Evolutionary conservation across 1,140 invertebrate genomes (phyloP).

Genomic region (Magallana ariakensis): DNA sequence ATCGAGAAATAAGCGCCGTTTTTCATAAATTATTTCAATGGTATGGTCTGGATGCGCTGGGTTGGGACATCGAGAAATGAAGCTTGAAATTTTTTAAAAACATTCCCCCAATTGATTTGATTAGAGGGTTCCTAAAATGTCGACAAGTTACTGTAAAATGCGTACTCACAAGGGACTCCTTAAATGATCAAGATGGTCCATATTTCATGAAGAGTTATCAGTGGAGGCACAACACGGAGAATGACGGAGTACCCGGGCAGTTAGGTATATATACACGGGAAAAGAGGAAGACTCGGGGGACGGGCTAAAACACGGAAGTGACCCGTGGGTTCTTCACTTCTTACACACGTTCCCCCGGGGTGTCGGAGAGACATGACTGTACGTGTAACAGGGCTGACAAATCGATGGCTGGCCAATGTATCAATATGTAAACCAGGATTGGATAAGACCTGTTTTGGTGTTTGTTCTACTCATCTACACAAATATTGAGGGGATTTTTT

Average conservation of each 20-base stretch:
- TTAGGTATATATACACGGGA: constrained; percentile 15
- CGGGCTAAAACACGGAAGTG: constrained; percentile 25
- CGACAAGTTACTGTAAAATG: not conserved
- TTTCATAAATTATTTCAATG: too few species aligned
- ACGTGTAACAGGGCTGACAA: constrained; percentile 21
- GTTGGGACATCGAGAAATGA: not conserved
- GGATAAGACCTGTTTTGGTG: not conserved
- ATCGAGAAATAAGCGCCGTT: not conserved
- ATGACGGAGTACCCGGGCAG: not conserved
- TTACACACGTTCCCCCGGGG: constrained; percentile 24
- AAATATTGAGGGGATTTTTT: too few species aligned
- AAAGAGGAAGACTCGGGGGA: constrained; percentile 14
- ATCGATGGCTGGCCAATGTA: not conserved
- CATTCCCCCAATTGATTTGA: not conserved
- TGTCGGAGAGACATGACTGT: not conserved
- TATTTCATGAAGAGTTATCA: not conserved
- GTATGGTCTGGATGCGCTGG: not conserved
- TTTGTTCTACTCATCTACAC: not conserved
- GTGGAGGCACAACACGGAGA: not conserved
- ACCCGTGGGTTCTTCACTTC: constrained; percentile 32
- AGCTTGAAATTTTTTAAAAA: not conserved
- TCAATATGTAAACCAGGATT: not conserved
- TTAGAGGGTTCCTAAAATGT: not conserved
- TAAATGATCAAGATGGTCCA: too few species aligned
- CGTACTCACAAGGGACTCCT: not conserved